These are phyloP conservation scores for Aythya baeri DNA, from an alignment of 2,113 vertebrate genomes.

Conservation along the genomic window DNA sequence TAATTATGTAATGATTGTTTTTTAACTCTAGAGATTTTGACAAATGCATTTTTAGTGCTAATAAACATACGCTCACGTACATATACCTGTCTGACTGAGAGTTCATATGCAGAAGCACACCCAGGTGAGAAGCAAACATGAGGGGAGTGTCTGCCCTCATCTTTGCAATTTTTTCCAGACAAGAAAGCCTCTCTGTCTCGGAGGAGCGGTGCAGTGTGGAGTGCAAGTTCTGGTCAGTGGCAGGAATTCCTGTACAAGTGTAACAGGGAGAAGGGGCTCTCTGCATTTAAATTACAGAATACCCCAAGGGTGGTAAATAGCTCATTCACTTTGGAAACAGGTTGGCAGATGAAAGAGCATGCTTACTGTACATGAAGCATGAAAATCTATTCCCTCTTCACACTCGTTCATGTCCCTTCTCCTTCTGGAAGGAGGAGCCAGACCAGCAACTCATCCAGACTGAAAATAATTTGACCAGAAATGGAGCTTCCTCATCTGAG, in stretches of 20 bases:
- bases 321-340: not conserved
- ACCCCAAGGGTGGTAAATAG: not conserved
- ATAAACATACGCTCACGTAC: not conserved
- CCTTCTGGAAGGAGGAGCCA: not conserved
- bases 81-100: not conserved
- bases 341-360: not conserved
- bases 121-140: conserved; percentile 14
- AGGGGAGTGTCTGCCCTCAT: conserved; percentile 6
- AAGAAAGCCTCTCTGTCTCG: not conserved
- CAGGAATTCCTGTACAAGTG: not conserved
- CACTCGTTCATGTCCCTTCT: not conserved
- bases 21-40: conserved; percentile 61
- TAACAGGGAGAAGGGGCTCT: not conserved
- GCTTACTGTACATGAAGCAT: not conserved
- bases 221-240: not conserved
- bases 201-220: not conserved
- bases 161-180: conserved; percentile 3
- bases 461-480: not conserved
- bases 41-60: conserved; percentile 8
- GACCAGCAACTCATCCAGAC: not conserved
- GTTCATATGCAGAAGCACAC: conserved; percentile 17
- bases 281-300: not conserved
- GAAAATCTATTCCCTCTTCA: not conserved
- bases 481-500: not conserved
- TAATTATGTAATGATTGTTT: conserved; percentile 62